Conservation (phyloP, 30 jellyfish, hydroid and myxozoan genomes). For the Clytia hemisphaerica region DNA sequence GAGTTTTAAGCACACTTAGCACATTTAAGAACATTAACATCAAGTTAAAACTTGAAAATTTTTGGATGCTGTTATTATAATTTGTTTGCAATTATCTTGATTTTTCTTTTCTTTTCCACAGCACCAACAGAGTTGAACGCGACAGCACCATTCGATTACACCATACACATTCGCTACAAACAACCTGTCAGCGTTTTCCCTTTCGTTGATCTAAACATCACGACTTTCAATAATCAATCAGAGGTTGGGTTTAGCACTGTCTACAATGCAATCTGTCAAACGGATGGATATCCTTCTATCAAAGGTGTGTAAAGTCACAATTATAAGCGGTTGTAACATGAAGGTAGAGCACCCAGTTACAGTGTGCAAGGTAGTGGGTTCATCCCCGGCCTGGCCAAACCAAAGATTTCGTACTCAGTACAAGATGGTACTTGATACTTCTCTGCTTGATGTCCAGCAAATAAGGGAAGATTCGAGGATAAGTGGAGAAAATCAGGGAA, state of each 20-base stretch:
- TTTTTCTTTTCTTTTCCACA: not conserved
- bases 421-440: too few species aligned
- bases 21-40: too few species aligned
- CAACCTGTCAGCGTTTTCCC: conserved; percentile 24
- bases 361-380: too few species aligned
- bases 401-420: too few species aligned
- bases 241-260: not conserved
- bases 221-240: not conserved
- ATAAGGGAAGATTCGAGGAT: too few species aligned
- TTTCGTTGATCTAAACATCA: conserved; percentile 22
- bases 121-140: conserved; percentile 42
- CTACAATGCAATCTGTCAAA: conserved; percentile 33
- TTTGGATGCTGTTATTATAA: not conserved
- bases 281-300: conserved; percentile 44
- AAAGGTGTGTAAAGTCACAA: conserved; percentile 20
- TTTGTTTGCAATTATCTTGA: not conserved
- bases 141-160: conserved; percentile 31
- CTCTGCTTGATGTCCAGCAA: too few species aligned
- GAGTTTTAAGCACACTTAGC: too few species aligned
- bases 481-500: too few species aligned
- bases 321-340: too few species aligned
- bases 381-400: too few species aligned
- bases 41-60: not conserved
- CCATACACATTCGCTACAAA: conserved; percentile 32
- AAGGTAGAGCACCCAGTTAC: too few species aligned